A percentile compares a stretch with the other conserved stretches of the same genome.
Conservation (phyloP, 2,888 invertebrate species). For the Zelleria hepariella region DNA sequence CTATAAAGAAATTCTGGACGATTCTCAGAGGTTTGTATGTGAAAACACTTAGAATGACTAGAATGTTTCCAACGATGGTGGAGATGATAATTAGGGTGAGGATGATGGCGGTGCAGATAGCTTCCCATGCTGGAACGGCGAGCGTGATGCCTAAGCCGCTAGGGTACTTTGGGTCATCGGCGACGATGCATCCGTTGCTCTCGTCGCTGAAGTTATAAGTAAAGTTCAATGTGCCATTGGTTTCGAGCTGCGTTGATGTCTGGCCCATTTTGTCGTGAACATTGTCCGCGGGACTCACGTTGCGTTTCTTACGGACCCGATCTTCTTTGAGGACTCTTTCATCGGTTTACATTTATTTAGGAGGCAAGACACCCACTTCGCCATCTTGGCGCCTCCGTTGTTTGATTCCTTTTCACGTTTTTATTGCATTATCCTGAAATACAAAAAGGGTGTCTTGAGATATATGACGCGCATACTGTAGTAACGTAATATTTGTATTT, state of each 20-base stretch:
- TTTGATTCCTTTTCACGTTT: slow-evolving; percentile 28
- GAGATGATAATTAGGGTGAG: slow-evolving; percentile 88
- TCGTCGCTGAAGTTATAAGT: slow-evolving; percentile 35
- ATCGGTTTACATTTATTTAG: slow-evolving; percentile 26
- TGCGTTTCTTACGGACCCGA: slow-evolving; percentile 24
- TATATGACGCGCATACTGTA: not conserved
- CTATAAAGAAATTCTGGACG: slow-evolving; percentile 97
- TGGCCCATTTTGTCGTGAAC: slow-evolving; percentile 56
- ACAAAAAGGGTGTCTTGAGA: slow-evolving; percentile 18
- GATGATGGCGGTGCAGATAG: slow-evolving; percentile 83
- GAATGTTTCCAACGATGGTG: slow-evolving; percentile 91
- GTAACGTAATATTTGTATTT: not conserved
- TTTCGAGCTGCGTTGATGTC: slow-evolving; percentile 42
- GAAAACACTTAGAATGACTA: slow-evolving; percentile 96
- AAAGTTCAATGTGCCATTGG: slow-evolving; percentile 45
- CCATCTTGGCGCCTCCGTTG: slow-evolving; percentile 25
- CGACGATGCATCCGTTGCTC: slow-evolving; percentile 56
- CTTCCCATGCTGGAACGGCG: slow-evolving; percentile 88
- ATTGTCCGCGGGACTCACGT: slow-evolving; percentile 36
- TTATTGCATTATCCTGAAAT: slow-evolving; percentile 51
- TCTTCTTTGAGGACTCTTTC: slow-evolving; percentile 20
- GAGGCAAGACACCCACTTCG: slow-evolving; percentile 23
- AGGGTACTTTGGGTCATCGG: slow-evolving; percentile 67
- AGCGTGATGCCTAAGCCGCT: slow-evolving; percentile 80
- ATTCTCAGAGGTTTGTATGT: slow-evolving; percentile 93